Percentiles rank a stretch among this genome's conserved stretches.
Evolutionary conservation across 2,113 vertebrate species (phyloP).

Genomic region (Puffinus mauretanicus): DNA sequence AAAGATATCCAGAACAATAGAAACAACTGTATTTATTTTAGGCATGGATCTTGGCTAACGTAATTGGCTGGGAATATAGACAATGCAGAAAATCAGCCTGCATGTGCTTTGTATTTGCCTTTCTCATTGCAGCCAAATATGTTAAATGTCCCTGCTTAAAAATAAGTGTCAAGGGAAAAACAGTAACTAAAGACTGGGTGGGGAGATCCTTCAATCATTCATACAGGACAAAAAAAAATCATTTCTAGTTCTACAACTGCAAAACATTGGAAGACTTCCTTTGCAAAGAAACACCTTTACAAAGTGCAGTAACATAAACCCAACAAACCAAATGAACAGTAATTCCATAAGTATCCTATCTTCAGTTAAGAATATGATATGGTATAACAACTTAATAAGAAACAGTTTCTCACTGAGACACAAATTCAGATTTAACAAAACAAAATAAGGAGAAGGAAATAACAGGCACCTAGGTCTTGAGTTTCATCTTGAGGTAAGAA

Average conservation of each 20-base stretch:
- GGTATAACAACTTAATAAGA: not conserved
- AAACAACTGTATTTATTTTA: slow-evolving; percentile 23
- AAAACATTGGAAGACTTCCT: not conserved
- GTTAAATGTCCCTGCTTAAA: not conserved
- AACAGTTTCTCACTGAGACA: not conserved
- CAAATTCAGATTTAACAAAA: not conserved
- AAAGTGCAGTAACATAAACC: not conserved
- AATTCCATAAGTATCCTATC: not conserved
- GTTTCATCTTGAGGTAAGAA: not conserved
- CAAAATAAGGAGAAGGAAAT: not conserved
- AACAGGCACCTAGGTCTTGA: not conserved
- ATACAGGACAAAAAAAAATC: not conserved
- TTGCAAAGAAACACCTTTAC: not conserved
- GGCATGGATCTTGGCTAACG: not conserved
- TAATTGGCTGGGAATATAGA: not conserved
- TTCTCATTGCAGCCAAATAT: not conserved
- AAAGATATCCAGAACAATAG: not conserved
- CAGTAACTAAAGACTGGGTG: not conserved
- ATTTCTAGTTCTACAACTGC: not conserved
- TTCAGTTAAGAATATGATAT: not conserved
- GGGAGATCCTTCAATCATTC: not conserved
- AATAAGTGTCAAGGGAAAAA: not conserved
- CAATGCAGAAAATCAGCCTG: slow-evolving; percentile 4
- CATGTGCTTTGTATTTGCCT: not conserved
- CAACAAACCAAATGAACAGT: not conserved